A percentile compares a stretch with the other conserved stretches of the same genome.
Conservation (phyloP, 2,113 vertebrate genomes). For the Amphilophus citrinellus region DNA sequence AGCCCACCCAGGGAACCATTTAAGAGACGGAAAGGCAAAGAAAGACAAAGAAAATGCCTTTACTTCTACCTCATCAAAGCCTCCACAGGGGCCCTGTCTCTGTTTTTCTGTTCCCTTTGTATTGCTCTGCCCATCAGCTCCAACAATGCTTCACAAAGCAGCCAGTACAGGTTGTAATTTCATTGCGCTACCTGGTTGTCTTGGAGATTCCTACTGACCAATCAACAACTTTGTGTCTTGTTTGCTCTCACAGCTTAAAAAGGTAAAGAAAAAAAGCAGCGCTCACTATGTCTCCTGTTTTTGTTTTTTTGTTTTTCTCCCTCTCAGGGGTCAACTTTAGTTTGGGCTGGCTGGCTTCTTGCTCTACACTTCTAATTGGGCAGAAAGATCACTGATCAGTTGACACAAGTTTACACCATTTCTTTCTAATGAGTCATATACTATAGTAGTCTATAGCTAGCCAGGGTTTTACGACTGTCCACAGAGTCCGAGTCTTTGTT, state of each 20-base stretch:
- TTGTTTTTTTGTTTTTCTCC: not conserved
- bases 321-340: conserved; percentile 33
- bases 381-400: conserved; percentile 31
- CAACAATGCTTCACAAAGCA: conserved; percentile 45
- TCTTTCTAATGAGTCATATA: conserved; percentile 49
- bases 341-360: conserved; percentile 12
- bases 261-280: conserved; percentile 23
- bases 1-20: conserved; percentile 59
- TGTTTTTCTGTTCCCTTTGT: conserved; percentile 6
- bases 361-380: conserved; percentile 63
- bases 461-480: not conserved
- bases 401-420: conserved; percentile 39
- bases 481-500: not conserved
- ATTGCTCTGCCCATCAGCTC: conserved; percentile 25
- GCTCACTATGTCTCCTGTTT: not conserved
- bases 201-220: conserved; percentile 50
- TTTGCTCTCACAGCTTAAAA: conserved; percentile 29
- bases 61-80: conserved; percentile 38
- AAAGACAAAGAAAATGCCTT: conserved; percentile 47
- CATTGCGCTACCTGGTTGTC: conserved; percentile 32
- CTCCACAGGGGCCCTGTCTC: conserved; percentile 34
- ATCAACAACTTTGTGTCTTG: conserved; percentile 19
- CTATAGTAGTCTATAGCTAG: not conserved
- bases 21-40: conserved; percentile 46
- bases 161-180: conserved; percentile 22